Evolutionary conservation across 1,140 invertebrate species (phyloP), one percentile per base, ranked within the genome.

Genomic region (Andricus grossulariae): DNA sequence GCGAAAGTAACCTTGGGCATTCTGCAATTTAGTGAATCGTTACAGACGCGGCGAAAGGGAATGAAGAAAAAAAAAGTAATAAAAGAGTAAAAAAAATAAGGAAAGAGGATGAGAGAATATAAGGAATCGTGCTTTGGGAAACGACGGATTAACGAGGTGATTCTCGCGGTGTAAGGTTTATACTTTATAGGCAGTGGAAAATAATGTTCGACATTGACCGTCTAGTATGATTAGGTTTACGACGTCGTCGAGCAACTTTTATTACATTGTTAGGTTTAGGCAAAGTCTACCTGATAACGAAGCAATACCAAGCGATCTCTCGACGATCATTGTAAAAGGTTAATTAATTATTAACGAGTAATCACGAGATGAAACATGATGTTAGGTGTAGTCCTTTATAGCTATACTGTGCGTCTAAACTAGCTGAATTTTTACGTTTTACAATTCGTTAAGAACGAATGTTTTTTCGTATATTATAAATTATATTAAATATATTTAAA

Each of bases 221-320:
- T 45, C 39, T 45, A 45, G 39, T 45, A 45, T 45, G 39, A 45
- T 45, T 45, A 45, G 39, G 39, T 45, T 45, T 45, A 77, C 73
- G 45, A 19, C 50, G 10, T 74, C 72, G 55, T 80, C 80, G 83
- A 45, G 39, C 39, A 11, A 45, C 39, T 45, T 45, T 45, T 45
- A 45, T 45, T 45, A 45, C 39, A 45, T 82, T 83, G 80, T 81
- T 87, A 87, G 85, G 74, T 80, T 86, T 87, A 87, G 39, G 39
- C 39, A 86, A 86, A 80, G 84, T 87, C 81, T 87, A 88, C 87
- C 87, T 88, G 87, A 88, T 83, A 80, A 88, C 80, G 80, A 88
- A 88, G 87, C 87, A 88, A 88, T 87, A 84, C 79, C 82, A 83
- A 82, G 85, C 82, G 80, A 82, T 86, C 74, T 82, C 81, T 81